Evolutionary conservation across 2,797 vertebrate genomes (phyloP), one percentile per base, ranked within the genome.

Genomic region (Anguilla megastoma): DNA sequence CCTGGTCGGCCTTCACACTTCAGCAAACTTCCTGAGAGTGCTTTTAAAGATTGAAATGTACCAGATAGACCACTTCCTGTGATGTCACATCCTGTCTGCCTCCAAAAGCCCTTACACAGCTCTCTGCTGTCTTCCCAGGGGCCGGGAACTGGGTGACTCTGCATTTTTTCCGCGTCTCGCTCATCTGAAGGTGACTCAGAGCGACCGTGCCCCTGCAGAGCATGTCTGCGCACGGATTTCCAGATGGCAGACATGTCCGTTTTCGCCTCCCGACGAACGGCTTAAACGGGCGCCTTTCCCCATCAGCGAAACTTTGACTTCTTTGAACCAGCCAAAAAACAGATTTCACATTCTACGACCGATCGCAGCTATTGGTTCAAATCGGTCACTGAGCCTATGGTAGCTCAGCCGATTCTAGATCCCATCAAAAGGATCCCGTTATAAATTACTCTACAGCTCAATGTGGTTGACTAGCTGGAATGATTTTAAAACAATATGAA

Each of bases 1-100:
- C 30, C 24, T 45, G 66, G 41, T 50, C 52, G 71, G 33, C 54
- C 18, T 79, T 79, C n/a, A 10, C 21, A 30, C 12, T 50, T 74
- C 60, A 45, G 27, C 33, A 27, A 24, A 50, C 80, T 87, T 52
- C 86, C 36, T 24, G 30, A 30, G n/a, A n/a, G 54, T 54, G 54
- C 41, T 45, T 69, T 58, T 82, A 0, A 41, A 41, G 52, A 56
- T 33, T 24, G 18, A 54, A 86, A 52, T 66, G 48, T 69, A 21
- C 21, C 27, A 83, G 87, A 18, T 14, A 48, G 69, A 18, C 82
- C 45, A 54, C 33, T 48, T 18, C 74, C 79, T 50, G 18, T 74
- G 63, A 85, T 58, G 83, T 14, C 50, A 76, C 66, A 85, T 85
- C 87, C 82, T 85, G 87, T 50, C 30, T 5, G 18, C 45, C 9